Evolutionary conservation across 2,797 vertebrate genomes (phyloP).

Genomic region (Enteromius unitaeniatus): DNA sequence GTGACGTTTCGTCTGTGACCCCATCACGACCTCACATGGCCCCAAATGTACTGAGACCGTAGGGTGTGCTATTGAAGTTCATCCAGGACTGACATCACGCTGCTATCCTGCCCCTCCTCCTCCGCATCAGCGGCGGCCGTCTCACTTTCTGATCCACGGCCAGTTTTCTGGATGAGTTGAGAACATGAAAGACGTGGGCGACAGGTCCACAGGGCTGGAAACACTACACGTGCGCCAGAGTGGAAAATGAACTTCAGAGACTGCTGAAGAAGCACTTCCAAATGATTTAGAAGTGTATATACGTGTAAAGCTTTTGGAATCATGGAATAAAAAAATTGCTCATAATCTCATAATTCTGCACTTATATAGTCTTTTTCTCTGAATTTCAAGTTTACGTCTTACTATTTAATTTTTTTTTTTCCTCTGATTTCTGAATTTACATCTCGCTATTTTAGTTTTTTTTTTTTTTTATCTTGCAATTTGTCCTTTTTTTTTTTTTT

Average conservation of each 20-base stretch:
- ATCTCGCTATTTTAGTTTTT: background rate
- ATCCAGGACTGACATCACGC: conserved; percentile 45
- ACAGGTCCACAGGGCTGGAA: conserved; percentile 18
- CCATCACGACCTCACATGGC: background rate
- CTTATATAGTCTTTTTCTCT: background rate
- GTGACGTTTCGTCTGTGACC: conserved; percentile 26
- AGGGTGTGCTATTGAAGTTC: conserved; percentile 31
- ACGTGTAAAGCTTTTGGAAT: background rate
- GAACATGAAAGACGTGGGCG: background rate
- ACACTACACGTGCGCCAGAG: background rate
- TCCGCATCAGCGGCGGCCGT: background rate
- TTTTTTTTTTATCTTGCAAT: background rate
- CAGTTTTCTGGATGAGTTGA: background rate
- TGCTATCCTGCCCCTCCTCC: background rate
- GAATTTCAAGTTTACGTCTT: background rate
- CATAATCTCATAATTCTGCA: background rate
- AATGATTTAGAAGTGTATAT: background rate
- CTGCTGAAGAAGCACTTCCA: background rate
- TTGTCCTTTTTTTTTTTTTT: background rate
- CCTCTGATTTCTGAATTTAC: background rate
- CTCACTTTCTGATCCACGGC: background rate
- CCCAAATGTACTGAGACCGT: background rate
- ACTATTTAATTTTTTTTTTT: background rate
- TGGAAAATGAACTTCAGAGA: background rate
- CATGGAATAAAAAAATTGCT: background rate